Evolutionary conservation across 2,797 vertebrate species (phyloP), one percentile per base, ranked within the genome.

Genomic region (Pogoniulus pusillus): DNA sequence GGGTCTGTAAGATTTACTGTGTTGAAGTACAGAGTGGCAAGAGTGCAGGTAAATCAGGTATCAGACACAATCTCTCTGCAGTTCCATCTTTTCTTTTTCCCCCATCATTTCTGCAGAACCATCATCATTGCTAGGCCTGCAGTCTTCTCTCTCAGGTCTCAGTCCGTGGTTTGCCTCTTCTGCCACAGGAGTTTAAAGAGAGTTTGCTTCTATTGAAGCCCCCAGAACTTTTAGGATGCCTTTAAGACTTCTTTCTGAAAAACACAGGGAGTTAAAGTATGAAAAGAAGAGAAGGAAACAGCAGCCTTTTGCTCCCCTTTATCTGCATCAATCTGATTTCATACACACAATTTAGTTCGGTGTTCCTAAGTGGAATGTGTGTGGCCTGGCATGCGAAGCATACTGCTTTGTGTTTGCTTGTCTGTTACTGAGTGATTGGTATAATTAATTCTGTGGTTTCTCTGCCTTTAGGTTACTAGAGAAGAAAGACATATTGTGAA

Each of bases 401-500:
- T 72, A 85, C 63, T 9, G 17, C 73, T 81, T 79, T 92, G 89
- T 94, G 77, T 95, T 94, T 82, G 85, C 83, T 93, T 92, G 83
- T 83, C 7, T 88, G 53, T 76, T 80, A 82, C 26, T 85, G 74
- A 81, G 92, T 93, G 91, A 93, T 85, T 32, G 5, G 89, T 87
- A 41, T 94, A 54, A 95, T 96, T 96, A 95, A 94, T 94, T 91
- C 64, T 96, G 87, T 96, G 96, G 91, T 94, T 93, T 95, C 78
- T 95, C 94, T 94, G 89, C 92, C 95, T 96, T 78, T 91, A 99
- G 99, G 98, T 98, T 86, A 99, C 98, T 69, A 97, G 98, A 96
- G 98, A 99, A 97, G 99, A 99, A 96, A 98, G 98, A 81, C 98
- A 98, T 96, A 97, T 98, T 96, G 98, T 99, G 96, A 99, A 98